These are phyloP conservation scores for Metellina segmentata DNA, from an alignment of 2,888 invertebrate genomes.

Conservation along the genomic window DNA sequence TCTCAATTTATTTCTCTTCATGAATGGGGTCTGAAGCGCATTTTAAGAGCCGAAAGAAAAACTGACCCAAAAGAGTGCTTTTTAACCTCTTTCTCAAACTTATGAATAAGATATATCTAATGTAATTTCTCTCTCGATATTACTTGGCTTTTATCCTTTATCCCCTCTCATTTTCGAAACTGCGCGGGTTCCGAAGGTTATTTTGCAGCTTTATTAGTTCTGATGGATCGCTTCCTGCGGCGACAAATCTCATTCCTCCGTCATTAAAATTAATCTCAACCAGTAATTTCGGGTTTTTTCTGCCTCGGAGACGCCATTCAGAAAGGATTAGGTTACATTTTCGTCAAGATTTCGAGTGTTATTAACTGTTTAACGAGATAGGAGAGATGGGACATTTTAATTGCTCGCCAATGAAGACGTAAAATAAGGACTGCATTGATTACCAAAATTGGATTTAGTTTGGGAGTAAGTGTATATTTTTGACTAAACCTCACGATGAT, in stretches of 20 bases:
- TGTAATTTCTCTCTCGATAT: conserved; percentile 45
- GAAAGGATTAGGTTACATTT: conserved; percentile 12
- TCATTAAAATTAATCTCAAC: conserved; percentile 45
- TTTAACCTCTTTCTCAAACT: conserved; percentile 40
- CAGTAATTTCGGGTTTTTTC: conserved; percentile 20
- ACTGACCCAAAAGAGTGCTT: conserved; percentile 51
- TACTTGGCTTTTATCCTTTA: conserved; percentile 39
- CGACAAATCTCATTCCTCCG: conserved; percentile 37
- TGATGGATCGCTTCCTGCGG: conserved; percentile 42
- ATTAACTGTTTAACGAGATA: conserved; percentile 36
- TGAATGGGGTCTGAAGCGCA: conserved; percentile 43
- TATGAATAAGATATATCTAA: conserved; percentile 67
- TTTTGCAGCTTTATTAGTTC: conserved; percentile 43
- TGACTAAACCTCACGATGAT: too few relatives aligned
- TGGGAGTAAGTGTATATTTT: too few relatives aligned
- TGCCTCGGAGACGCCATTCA: neutral
- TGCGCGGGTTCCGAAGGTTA: neutral
- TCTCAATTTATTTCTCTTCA: conserved; percentile 68
- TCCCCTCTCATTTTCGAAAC: neutral
- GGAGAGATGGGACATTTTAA: neutral
- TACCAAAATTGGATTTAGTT: too few relatives aligned
- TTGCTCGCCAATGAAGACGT: neutral
- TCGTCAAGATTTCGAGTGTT: conserved; percentile 11
- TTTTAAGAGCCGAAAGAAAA: conserved; percentile 49
- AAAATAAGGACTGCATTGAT: too few relatives aligned